A percentile compares a stretch with the other conserved stretches of the same genome.
phyloP scores from a whole-genome alignment of 2,888 invertebrate species.

The Anagyrus pseudococci region DNA sequence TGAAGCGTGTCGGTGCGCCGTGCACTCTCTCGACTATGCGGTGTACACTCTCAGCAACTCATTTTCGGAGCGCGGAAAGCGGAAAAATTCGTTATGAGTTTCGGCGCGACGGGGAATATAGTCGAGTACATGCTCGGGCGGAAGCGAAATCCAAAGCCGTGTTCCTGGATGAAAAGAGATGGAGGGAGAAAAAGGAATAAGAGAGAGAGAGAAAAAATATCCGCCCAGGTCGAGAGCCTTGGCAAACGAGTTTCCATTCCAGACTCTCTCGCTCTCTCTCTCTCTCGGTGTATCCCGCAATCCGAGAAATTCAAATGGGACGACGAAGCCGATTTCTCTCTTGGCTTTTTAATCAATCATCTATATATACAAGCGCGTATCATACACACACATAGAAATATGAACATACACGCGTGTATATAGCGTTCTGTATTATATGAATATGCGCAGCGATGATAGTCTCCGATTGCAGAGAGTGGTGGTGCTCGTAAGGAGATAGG shows the following conservation, averaged over 20 bases:
- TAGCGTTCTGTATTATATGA: too few species aligned
- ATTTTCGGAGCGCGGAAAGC: too few species aligned
- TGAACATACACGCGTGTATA: not conserved
- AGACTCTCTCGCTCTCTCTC: too few species aligned
- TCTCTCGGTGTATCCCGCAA: not conserved
- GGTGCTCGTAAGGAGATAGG: too few species aligned
- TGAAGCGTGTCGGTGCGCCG: too few species aligned
- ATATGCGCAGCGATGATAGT: too few species aligned
- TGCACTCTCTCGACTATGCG: too few species aligned
- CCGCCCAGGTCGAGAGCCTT: not conserved
- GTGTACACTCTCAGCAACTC: too few species aligned
- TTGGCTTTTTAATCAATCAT: constrained; percentile 14
- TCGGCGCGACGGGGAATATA: too few species aligned
- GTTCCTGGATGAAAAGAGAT: not conserved
- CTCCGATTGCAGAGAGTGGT: too few species aligned
- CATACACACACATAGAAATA: not conserved
- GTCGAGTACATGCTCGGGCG: too few species aligned
- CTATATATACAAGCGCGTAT: not conserved
- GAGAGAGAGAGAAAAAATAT: constrained; percentile 30
- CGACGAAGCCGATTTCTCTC: constrained; percentile 26
- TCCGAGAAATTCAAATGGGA: constrained; percentile 21
- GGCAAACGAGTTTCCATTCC: constrained; percentile 36
- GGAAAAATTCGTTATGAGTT: too few species aligned
- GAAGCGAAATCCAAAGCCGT: not conserved
- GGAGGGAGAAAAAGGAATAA: constrained; percentile 16